Conservation (phyloP, 2,888 invertebrate species). For the Sinodicranocentrus sp. region DNA sequence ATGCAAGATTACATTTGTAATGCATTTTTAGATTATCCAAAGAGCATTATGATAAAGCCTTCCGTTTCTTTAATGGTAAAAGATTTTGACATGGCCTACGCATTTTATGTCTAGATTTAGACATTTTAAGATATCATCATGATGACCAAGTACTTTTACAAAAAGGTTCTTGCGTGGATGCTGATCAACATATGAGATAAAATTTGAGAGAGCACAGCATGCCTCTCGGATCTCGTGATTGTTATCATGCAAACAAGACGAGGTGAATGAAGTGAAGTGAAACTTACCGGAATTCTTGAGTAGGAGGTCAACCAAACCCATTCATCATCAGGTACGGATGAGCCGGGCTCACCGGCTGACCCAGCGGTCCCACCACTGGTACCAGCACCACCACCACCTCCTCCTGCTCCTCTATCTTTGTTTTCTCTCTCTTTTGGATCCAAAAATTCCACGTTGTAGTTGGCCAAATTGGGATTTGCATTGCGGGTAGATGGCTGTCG, state of each 20-base stretch:
- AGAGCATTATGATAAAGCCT: not conserved
- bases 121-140: conserved; percentile 9
- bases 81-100: no score
- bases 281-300: conserved; percentile 90
- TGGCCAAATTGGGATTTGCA: conserved; percentile 64
- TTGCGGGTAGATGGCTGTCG: conserved; percentile 34
- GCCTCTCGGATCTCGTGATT: conserved; percentile 1
- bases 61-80: not conserved
- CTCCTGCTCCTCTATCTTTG: conserved; percentile 51
- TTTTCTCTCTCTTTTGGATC: conserved; percentile 66
- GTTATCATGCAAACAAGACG: conserved; percentile 12
- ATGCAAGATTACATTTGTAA: no score
- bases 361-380: conserved; percentile 43
- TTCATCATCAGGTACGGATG: conserved; percentile 63
- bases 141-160: conserved; percentile 22
- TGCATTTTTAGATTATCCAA: not conserved
- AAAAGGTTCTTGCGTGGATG: not conserved
- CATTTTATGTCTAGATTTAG: no score
- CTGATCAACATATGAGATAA: conserved; percentile 22
- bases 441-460: conserved; percentile 73
- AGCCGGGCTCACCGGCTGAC: conserved; percentile 52
- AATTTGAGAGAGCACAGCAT: conserved; percentile 18
- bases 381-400: conserved; percentile 14
- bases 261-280: not conserved
- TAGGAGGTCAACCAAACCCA: conserved; percentile 89